Conservation (phyloP, 2,888 invertebrate genomes). For the Neria commutata region DNA sequence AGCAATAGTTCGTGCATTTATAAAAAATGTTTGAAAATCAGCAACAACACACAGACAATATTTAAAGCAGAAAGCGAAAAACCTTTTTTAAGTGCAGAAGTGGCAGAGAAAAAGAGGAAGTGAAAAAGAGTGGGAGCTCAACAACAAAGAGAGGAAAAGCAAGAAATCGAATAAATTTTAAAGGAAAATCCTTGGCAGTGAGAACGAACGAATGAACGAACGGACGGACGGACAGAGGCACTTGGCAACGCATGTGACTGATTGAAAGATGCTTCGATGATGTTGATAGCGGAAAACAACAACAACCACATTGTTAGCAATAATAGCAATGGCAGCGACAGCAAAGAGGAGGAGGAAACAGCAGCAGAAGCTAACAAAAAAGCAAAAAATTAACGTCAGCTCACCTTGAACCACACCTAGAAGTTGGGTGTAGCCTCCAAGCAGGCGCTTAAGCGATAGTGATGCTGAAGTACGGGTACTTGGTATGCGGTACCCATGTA, state of each 20-base stretch:
- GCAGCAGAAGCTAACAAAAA: too few species aligned
- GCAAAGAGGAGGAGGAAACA: too few species aligned
- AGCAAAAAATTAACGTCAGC: slow-evolving; percentile 25
- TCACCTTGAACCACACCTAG: slow-evolving; percentile 54
- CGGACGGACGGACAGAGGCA: slow-evolving; percentile 35
- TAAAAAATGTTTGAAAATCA: slow-evolving; percentile 50
- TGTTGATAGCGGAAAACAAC: slow-evolving; percentile 23
- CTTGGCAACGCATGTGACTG: slow-evolving; percentile 27
- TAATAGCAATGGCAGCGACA: slow-evolving; percentile 12
- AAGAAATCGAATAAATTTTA: slow-evolving; percentile 33
- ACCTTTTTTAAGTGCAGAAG: slow-evolving; percentile 15
- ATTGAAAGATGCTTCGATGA: slow-evolving; percentile 52
- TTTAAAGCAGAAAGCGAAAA: slow-evolving; percentile 26
- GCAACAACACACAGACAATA: slow-evolving; percentile 33
- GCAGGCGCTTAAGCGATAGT: too few species aligned
- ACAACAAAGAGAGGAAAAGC: not conserved
- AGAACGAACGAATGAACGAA: slow-evolving; percentile 32
- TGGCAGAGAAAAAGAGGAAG: slow-evolving; percentile 10
- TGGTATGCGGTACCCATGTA: too few species aligned
- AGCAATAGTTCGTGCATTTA: slow-evolving; percentile 46
- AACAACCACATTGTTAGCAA: slow-evolving; percentile 15
- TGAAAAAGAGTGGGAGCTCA: not conserved
- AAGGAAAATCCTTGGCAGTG: slow-evolving; percentile 54
- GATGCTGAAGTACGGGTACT: too few species aligned
- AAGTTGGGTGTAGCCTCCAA: too few species aligned